phyloP scores from a whole-genome alignment of 1,140 invertebrate species.

The Chrysopa pallens region DNA sequence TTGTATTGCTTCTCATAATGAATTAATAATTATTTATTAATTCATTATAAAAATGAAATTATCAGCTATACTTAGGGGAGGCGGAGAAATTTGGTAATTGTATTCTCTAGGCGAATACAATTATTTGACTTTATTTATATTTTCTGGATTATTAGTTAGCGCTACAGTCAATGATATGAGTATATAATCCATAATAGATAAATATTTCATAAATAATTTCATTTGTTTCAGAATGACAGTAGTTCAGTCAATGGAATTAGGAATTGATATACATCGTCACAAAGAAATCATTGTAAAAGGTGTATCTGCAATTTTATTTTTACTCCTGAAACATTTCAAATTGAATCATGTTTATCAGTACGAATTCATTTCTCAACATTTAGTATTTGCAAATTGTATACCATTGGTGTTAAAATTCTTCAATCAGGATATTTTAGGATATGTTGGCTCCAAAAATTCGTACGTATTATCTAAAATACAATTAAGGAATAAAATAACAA shows the following conservation, averaged over 20 bases:
- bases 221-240: conserved; percentile 56
- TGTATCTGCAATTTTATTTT: conserved; percentile 81
- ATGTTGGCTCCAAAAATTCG: conserved; percentile 90
- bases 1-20: too few species aligned
- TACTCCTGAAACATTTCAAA: conserved; percentile 96
- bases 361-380: conserved; percentile 97
- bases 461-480: conserved; percentile 20
- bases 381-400: conserved; percentile 99
- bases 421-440: conserved; percentile 94
- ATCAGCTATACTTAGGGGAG: too few species aligned
- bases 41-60: too few species aligned
- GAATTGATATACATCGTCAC: conserved; percentile 94
- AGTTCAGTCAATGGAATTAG: conserved; percentile 90
- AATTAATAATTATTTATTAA: too few species aligned
- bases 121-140: conserved; percentile 1
- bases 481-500: background rate
- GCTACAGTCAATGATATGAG: background rate
- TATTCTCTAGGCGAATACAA: conserved; percentile 2
- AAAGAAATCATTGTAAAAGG: conserved; percentile 99
- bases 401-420: conserved; percentile 97
- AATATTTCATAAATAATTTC: conserved; percentile 8
- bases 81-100: conserved; percentile 3
- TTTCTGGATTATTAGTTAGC: background rate
- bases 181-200: background rate
- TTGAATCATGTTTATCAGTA: conserved; percentile 99